Base-by-base conservation (phyloP, 2,797 vertebrate genomes). In the Syndactyla subalaris region DNA sequence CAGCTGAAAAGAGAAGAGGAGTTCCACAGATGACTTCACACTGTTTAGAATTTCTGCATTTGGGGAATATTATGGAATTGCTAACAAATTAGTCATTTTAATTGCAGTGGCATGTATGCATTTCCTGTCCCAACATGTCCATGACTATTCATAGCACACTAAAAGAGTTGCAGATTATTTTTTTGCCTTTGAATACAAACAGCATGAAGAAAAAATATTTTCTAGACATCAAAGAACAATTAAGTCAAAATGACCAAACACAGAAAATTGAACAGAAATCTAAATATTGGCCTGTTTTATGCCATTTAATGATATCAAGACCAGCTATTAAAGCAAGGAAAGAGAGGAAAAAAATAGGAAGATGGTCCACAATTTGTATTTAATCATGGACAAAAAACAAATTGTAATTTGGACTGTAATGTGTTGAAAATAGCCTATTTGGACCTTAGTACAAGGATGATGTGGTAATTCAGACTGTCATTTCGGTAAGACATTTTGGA, bases 31-130 rank as follows among this genome's bases (percentile, higher is more conserved):
- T 97, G 95, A 97, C 88, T 89, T 94, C 95, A 94, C 84, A 89
- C 89, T 97, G 95, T 97, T 98, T 96, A 97, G 88, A 96, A 95
- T 94, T 96, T 96, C 94, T 97, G 83, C 72, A 93, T 97, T 97
- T 98, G 96, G 97, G 94, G 95, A 93, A 88, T 94, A 96, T 87
- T 91, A 87, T 15, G 36, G 85, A 88, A 96, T 93, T 96, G 93
- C 96, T 95, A 96, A 93, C 81, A 97, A 97, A 96, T 97, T 97
- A 67, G 75, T 95, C 80, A 84, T 89, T 88, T 97, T 95, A 96
- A 97, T 97, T 92, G 91, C 91, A 93, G 87, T 95, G 94, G 90
- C 91, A 88, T 96, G 87, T 94, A 89, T 96, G 81, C 27, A 66
- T 95, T 96, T 97, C 94, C 96, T 94, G 91, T 51, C 83, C 83